Percentiles rank a stretch among this genome's conserved stretches.
phyloP scores from a whole-genome alignment of 2,113 vertebrate species.

The Tupaia chinensis region DNA sequence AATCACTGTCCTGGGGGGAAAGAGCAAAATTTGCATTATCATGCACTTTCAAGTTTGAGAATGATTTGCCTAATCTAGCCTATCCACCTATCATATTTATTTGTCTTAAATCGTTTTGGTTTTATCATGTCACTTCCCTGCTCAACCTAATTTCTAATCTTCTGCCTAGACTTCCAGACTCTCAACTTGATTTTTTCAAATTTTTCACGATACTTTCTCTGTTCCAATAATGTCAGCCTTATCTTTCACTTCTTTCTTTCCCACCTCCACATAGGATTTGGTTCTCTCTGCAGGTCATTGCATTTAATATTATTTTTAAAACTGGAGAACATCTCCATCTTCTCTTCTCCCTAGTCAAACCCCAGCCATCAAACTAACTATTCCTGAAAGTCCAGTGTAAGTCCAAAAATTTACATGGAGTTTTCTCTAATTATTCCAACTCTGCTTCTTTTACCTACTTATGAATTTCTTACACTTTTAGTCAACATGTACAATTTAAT shows the following conservation, averaged over 20 bases:
- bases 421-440: conserved; percentile 6
- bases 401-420: background rate
- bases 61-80: conserved; percentile 14
- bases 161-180: conserved; percentile 11
- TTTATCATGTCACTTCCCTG: background rate
- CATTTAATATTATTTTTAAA: conserved; percentile 3
- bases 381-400: background rate
- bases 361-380: background rate
- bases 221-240: conserved; percentile 30
- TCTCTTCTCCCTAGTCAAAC: conserved; percentile 8
- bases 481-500: background rate
- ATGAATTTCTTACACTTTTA: background rate
- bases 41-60: conserved; percentile 31
- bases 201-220: conserved; percentile 16
- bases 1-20: background rate
- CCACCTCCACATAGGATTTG: background rate
- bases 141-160: conserved; percentile 53
- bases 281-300: background rate
- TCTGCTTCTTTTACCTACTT: background rate
- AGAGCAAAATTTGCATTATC: conserved; percentile 1
- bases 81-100: background rate
- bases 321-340: background rate
- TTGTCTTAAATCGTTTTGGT: conserved; percentile 11
- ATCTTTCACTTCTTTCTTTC: background rate
- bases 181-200: conserved; percentile 4